Evolutionary conservation across 2,888 invertebrate genomes (phyloP).

Genomic region (Eupithecia pulchellata): DNA sequence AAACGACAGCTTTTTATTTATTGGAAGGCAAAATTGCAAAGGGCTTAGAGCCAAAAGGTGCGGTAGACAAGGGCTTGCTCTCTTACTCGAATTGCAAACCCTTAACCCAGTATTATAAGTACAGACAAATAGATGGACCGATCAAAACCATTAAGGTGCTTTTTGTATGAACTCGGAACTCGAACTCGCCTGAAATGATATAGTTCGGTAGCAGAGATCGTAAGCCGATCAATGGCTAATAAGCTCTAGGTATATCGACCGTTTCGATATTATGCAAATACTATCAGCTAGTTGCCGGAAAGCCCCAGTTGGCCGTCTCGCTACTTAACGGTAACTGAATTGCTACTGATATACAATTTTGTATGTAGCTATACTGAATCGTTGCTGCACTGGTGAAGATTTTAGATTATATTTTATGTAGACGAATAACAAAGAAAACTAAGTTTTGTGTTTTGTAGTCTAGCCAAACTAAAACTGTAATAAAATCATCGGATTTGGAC

Average conservation of each 20-base stretch:
- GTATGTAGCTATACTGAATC: constrained; percentile 15
- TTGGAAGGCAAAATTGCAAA: background rate
- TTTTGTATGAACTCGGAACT: background rate
- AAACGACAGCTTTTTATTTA: background rate
- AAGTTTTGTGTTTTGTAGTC: too few relatives aligned
- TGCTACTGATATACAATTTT: constrained; percentile 48
- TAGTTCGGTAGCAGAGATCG: constrained; percentile 55
- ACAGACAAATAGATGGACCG: background rate
- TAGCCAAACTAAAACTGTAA: background rate
- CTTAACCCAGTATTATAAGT: background rate
- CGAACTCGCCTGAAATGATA: constrained; percentile 20
- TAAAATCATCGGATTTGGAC: background rate
- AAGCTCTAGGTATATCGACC: constrained; percentile 72
- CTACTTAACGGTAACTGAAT: constrained; percentile 62
- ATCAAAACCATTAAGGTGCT: background rate
- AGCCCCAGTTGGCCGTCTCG: constrained; percentile 63
- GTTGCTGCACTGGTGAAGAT: background rate
- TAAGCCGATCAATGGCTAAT: constrained; percentile 77
- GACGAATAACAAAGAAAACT: too few relatives aligned
- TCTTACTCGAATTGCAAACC: background rate
- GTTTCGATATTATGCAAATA: constrained; percentile 80
- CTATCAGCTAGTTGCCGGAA: constrained; percentile 63
- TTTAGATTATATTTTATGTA: background rate
- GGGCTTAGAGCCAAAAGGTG: background rate
- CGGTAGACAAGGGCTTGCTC: too few relatives aligned